These are phyloP conservation scores for Margarornis squamiger DNA, from an alignment of 2,797 vertebrate species.

Conservation along the genomic window DNA sequence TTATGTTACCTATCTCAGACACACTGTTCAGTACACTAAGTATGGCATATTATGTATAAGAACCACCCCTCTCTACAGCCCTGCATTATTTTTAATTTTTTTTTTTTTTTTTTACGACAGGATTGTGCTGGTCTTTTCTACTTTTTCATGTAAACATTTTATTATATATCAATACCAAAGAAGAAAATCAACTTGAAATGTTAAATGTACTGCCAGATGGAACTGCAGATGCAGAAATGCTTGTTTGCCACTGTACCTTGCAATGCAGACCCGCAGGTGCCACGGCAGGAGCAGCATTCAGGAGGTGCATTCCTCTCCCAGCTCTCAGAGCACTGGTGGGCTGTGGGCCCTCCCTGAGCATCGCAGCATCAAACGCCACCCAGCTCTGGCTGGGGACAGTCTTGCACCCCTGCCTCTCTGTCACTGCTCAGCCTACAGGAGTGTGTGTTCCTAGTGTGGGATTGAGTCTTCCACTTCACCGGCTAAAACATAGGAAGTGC, in stretches of 20 bases:
- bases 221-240: neutral
- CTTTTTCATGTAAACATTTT: neutral
- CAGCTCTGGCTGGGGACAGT: neutral
- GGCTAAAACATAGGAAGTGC: neutral
- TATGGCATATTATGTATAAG: neutral
- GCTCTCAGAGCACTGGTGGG: neutral
- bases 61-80: neutral
- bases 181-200: neutral
- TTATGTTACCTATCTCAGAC: neutral
- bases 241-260: neutral
- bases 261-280: neutral
- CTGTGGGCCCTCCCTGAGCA: neutral
- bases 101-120: neutral
- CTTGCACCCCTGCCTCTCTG: neutral
- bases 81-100: neutral
- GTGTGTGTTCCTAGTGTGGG: rapidly evolving
- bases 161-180: conserved; percentile 31
- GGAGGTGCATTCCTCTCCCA: neutral
- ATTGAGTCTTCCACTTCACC: neutral
- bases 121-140: neutral
- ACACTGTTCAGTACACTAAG: neutral
- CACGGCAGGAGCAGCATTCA: neutral
- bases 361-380: neutral
- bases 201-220: neutral
- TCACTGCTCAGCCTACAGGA: neutral